Evolutionary conservation across 64 coral and sea anemone species (phyloP).

Genomic region (Actinia equina): DNA sequence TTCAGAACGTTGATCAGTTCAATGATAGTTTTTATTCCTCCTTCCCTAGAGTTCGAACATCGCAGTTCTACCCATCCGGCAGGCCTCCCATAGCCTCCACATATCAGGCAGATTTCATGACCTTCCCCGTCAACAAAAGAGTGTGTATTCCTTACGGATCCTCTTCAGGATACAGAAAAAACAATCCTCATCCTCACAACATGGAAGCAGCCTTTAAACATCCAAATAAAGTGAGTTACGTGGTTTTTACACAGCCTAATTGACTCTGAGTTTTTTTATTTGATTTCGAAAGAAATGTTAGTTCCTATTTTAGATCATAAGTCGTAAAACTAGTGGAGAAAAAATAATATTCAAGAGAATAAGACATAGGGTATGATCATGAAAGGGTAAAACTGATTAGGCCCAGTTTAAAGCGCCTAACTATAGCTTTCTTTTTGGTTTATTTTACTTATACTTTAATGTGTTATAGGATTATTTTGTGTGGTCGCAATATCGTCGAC

Average conservation of each 20-base stretch:
- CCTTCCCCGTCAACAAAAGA: slow-evolving; percentile 2
- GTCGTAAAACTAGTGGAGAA: too few species aligned
- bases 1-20: too few species aligned
- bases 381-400: too few species aligned
- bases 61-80: slow-evolving; percentile 63
- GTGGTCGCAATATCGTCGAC: slow-evolving; percentile 71
- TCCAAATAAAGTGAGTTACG: slow-evolving; percentile 48
- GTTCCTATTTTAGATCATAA: too few species aligned
- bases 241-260: not conserved
- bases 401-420: too few species aligned
- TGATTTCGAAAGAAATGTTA: too few species aligned
- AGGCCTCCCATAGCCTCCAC: slow-evolving; percentile 60
- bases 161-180: slow-evolving; percentile 64
- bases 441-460: not conserved
- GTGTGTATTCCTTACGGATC: slow-evolving; percentile 58
- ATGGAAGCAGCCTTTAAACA: slow-evolving; percentile 69
- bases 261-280: too few species aligned
- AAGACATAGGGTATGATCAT: too few species aligned
- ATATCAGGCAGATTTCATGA: slow-evolving; percentile 60
- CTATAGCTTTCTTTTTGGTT: too few species aligned
- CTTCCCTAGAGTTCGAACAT: slow-evolving; percentile 44
- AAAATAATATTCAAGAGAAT: too few species aligned
- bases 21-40: too few species aligned
- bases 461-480: slow-evolving; percentile 61
- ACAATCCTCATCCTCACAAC: slow-evolving; percentile 89